Conservation (phyloP, 2,113 vertebrate species). For the Etheostoma spectabile region DNA sequence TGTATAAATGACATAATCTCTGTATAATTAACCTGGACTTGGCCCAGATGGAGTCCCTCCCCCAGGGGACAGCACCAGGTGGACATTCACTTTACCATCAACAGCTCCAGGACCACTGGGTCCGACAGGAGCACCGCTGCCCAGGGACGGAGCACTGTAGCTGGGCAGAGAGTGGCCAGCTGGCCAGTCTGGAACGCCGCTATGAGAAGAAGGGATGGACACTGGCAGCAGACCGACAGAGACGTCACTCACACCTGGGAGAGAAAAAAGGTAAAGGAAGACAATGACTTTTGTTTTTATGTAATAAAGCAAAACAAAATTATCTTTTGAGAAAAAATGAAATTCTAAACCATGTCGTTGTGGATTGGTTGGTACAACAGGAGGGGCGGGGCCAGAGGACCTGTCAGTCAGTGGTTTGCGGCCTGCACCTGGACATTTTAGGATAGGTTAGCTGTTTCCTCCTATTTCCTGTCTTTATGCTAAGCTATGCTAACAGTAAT, state of each 20-base stretch:
- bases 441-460: too few species aligned
- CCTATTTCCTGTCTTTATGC: too few species aligned
- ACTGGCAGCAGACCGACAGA: neutral
- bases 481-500: too few species aligned
- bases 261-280: neutral
- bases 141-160: neutral
- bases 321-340: neutral
- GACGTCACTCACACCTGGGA: conserved; percentile 28
- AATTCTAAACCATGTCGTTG: too few species aligned
- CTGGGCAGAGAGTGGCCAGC: conserved; percentile 22
- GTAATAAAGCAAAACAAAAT: neutral
- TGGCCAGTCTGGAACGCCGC: neutral
- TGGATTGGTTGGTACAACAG: too few species aligned
- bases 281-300: neutral
- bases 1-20: neutral
- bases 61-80: conserved; percentile 18
- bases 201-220: conserved; percentile 1
- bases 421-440: too few species aligned
- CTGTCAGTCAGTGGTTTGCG: too few species aligned
- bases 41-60: conserved; percentile 11
- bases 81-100: conserved; percentile 25
- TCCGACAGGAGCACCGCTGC: neutral
- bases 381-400: too few species aligned
- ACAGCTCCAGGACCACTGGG: conserved; percentile 20
- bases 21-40: conserved; percentile 35